phyloP scores from a whole-genome alignment of 2,888 invertebrate genomes.

The Caenorhabditis zanzibari region DNA sequence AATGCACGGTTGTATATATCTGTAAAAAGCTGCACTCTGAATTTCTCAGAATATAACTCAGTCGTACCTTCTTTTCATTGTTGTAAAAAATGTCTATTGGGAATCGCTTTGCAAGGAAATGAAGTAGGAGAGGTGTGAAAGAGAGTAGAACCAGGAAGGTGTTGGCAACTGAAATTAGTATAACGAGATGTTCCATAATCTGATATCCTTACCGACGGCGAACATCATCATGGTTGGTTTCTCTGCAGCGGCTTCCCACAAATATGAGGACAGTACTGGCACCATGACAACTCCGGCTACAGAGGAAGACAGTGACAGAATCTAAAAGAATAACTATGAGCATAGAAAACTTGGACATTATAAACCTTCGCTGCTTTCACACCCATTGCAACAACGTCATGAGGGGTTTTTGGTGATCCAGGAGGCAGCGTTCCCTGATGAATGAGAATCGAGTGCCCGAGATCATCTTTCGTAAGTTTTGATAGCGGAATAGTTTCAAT shows the following conservation, averaged over 20 bases:
- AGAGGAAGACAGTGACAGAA: conserved; percentile 80
- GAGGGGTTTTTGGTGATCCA: conserved; percentile 73
- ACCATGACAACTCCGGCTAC: conserved; percentile 80
- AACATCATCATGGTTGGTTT: conserved; percentile 76
- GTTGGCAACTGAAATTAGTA: conserved; percentile 75
- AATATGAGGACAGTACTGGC: conserved; percentile 78
- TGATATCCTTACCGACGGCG: conserved; percentile 58
- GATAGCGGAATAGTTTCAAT: conserved; percentile 71
- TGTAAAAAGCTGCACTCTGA: conserved; percentile 18
- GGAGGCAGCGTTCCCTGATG: conserved; percentile 73
- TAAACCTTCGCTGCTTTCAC: conserved; percentile 79
- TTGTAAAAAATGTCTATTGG: conserved; percentile 81
- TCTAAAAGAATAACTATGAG: conserved; percentile 50
- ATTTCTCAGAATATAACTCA: too few relatives aligned
- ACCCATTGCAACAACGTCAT: conserved; percentile 74
- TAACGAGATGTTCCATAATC: not conserved
- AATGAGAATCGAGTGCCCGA: conserved; percentile 80
- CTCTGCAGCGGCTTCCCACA: conserved; percentile 79
- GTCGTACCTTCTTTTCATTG: conserved; percentile 72
- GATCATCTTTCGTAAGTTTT: conserved; percentile 73
- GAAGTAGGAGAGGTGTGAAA: conserved; percentile 81
- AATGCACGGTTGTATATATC: conserved; percentile 81
- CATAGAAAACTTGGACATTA: not conserved
- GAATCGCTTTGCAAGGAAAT: conserved; percentile 81
- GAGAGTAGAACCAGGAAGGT: conserved; percentile 79